These are phyloP conservation scores for Sphaerophoria taeniata DNA, from an alignment of 2,888 invertebrate species.

Conservation along the genomic window DNA sequence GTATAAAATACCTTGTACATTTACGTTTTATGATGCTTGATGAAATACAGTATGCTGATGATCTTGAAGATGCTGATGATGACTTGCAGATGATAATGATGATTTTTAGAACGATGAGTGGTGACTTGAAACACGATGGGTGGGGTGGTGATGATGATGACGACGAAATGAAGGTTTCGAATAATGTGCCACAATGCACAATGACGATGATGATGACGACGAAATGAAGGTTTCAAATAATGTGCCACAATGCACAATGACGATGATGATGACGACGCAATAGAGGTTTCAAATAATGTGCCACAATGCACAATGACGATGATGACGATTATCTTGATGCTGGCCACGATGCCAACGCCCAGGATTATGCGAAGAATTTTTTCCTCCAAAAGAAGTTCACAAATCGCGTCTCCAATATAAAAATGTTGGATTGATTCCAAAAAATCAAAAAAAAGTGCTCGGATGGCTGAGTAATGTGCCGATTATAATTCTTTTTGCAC, in stretches of 20 bases:
- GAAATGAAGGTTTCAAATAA: background rate
- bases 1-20: background rate
- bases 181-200: slow-evolving; percentile 1
- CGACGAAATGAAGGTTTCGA: background rate
- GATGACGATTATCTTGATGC: background rate
- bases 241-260: background rate
- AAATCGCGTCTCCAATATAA: background rate
- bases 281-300: background rate
- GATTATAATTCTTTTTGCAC: background rate
- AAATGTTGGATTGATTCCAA: background rate
- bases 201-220: background rate
- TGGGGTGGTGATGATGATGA: background rate
- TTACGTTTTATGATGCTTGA: background rate
- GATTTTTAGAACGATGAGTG: background rate
- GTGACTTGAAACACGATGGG: background rate
- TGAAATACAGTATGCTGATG: background rate
- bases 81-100: background rate
- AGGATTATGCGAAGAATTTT: too few species aligned
- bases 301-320: background rate
- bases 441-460: background rate
- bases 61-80: background rate
- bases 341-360: too few species aligned
- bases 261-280: background rate
- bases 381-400: background rate
- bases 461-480: background rate